Evolutionary conservation across 2,888 invertebrate species (phyloP).

Genomic region (Sarcophaga subvicina): DNA sequence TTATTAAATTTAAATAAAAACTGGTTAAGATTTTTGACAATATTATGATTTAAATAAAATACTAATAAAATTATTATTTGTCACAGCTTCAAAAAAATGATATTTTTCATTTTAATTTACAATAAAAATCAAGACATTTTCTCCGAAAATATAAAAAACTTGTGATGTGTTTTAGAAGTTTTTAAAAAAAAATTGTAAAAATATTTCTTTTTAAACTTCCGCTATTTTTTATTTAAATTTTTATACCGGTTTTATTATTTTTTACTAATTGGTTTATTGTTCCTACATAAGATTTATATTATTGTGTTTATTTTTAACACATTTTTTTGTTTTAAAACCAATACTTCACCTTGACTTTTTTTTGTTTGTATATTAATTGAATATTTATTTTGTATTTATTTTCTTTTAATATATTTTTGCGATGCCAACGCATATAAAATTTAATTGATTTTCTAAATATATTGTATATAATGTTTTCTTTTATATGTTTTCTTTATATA

Average conservation of each 20-base stretch:
- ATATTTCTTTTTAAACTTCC: no score
- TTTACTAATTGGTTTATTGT: no score
- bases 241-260: no score
- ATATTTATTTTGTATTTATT: background rate
- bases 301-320: no score
- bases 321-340: no score
- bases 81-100: background rate
- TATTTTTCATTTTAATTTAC: background rate
- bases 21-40: slow-evolving; percentile 26
- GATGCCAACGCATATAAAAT: background rate
- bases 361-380: background rate
- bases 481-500: no score
- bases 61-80: background rate
- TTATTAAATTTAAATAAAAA: slow-evolving; percentile 6
- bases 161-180: no score
- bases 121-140: background rate
- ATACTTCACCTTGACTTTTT: slow-evolving; percentile 13
- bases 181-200: no score
- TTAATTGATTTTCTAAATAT: background rate
- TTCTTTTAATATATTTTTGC: background rate
- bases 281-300: no score
- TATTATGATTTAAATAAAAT: background rate
- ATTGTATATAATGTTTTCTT: background rate
- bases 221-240: no score
- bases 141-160: no score